Conservation (phyloP, 2,888 invertebrate species). For the Idaea biselata region DNA sequence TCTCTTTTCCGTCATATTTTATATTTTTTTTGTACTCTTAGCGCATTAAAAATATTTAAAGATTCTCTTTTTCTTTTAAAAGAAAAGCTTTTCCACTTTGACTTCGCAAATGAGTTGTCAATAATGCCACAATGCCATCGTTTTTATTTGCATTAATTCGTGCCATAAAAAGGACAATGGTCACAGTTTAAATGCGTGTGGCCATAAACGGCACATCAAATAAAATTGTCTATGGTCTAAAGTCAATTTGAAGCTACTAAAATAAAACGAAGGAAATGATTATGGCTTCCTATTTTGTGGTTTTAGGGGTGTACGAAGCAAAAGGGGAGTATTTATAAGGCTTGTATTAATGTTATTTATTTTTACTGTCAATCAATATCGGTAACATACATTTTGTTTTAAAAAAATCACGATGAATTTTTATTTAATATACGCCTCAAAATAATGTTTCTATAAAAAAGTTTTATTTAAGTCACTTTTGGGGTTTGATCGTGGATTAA, state of each 20-base stretch:
- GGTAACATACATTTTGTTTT: neutral
- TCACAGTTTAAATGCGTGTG: neutral
- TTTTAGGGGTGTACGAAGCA: neutral
- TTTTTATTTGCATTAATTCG: neutral
- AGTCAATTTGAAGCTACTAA: neutral
- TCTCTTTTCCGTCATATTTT: too few species aligned
- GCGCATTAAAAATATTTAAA: too few species aligned
- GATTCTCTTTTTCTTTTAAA: too few species aligned
- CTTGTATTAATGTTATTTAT: neutral
- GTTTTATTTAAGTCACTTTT: too few species aligned
- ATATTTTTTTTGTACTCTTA: too few species aligned
- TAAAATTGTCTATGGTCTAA: neutral
- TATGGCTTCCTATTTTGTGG: slow-evolving; percentile 1
- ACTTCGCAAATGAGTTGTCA: neutral
- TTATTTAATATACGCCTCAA: neutral
- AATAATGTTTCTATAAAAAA: too few species aligned
- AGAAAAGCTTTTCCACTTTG: too few species aligned
- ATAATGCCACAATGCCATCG: neutral
- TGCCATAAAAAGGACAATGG: neutral
- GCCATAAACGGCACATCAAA: neutral
- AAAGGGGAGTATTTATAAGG: neutral
- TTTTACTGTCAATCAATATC: neutral
- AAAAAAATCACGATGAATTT: neutral
- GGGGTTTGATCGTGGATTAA: too few species aligned
- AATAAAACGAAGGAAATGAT: neutral